phyloP scores from a whole-genome alignment of 1,140 invertebrate species.

The Nasonia giraulti region DNA sequence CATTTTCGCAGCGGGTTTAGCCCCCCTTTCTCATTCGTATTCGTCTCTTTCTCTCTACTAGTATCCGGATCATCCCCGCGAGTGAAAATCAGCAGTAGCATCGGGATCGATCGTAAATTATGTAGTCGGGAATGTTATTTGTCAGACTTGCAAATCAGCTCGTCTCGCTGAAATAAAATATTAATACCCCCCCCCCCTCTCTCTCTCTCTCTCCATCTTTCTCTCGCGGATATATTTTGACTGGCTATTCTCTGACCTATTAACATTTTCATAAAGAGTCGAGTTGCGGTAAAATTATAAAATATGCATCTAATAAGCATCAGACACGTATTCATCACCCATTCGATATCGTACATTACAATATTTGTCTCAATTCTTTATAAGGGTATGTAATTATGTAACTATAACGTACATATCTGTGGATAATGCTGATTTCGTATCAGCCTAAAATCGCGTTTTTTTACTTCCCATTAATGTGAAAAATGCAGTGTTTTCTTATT shows the following conservation, averaged over 20 bases:
- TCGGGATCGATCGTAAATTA: conserved; percentile 11
- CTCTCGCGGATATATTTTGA: background rate
- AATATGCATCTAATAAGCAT: background rate
- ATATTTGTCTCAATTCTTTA: background rate
- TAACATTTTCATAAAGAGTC: background rate
- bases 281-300: conserved; percentile 1
- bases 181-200: background rate
- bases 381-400: background rate
- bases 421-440: background rate
- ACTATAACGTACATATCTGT: background rate
- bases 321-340: background rate
- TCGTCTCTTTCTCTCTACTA: background rate
- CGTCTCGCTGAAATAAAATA: background rate
- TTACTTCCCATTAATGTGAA: background rate
- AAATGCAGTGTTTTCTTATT: too few relatives aligned
- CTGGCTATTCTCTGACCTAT: background rate
- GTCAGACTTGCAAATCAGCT: conserved; percentile 2
- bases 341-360: background rate
- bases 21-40: background rate
- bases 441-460: background rate
- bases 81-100: background rate
- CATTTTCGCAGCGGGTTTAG: background rate
- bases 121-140: background rate
- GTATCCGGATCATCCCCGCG: background rate
- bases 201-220: too few relatives aligned